These are phyloP conservation scores for Varanus komodoensis DNA, from an alignment of 2,113 vertebrate genomes.

Conservation along the genomic window DNA sequence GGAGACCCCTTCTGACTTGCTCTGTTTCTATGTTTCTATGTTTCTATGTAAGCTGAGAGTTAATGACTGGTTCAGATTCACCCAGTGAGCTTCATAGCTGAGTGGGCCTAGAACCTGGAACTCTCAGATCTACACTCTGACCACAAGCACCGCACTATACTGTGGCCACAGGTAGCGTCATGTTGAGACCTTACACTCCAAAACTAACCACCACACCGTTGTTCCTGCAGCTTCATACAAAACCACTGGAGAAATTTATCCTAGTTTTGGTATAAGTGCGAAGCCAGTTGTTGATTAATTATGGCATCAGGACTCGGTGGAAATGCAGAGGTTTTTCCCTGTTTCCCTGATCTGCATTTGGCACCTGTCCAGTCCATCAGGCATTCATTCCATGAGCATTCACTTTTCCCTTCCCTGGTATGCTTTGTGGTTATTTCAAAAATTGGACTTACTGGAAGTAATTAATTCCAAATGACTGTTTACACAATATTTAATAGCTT, in stretches of 20 bases:
- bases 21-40: too few relatives aligned
- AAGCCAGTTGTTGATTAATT: not conserved
- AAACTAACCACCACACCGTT: too few relatives aligned
- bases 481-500: conserved; percentile 28
- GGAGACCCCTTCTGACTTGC: too few relatives aligned
- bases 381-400: not conserved
- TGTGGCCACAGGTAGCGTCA: too few relatives aligned
- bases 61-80: too few relatives aligned
- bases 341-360: not conserved
- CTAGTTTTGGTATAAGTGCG: not conserved
- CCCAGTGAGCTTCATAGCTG: too few relatives aligned
- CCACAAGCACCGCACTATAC: too few relatives aligned
- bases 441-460: not conserved
- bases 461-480: conserved; percentile 29
- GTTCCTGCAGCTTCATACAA: not conserved
- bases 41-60: too few relatives aligned
- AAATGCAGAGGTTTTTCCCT: not conserved
- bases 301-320: not conserved
- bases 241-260: not conserved
- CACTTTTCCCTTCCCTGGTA: not conserved
- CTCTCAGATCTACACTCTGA: too few relatives aligned
- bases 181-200: too few relatives aligned
- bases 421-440: not conserved
- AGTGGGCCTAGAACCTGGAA: too few relatives aligned
- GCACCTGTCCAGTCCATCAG: not conserved